Percentiles rank a stretch among this genome's conserved stretches.
Evolutionary conservation across 2,113 vertebrate genomes (phyloP).

Genomic region (Egretta garzetta): DNA sequence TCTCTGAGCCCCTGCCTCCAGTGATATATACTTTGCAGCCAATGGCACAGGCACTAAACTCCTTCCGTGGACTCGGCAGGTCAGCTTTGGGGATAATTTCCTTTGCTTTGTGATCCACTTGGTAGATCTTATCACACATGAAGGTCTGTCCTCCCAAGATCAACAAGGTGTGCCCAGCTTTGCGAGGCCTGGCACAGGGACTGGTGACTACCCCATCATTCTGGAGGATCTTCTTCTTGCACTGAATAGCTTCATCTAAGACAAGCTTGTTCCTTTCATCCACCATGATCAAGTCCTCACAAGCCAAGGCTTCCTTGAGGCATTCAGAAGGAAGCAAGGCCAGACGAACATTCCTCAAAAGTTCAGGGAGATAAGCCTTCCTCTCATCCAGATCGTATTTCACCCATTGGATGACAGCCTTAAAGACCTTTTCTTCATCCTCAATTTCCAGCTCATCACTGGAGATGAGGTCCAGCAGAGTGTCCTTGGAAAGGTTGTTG

Average conservation of each 20-base stretch:
- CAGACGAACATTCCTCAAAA: slow-evolving; percentile 86
- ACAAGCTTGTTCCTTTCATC: slow-evolving; percentile 86
- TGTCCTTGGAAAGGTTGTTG: slow-evolving; percentile 88
- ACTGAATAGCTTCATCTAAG: slow-evolving; percentile 88
- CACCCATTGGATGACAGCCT: slow-evolving; percentile 90
- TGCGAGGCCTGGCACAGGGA: slow-evolving; percentile 89
- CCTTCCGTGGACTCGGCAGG: slow-evolving; percentile 92
- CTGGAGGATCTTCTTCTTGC: slow-evolving; percentile 90
- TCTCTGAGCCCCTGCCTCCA: slow-evolving; percentile 91
- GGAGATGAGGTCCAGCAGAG: slow-evolving; percentile 87
- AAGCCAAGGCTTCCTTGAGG: slow-evolving; percentile 86
- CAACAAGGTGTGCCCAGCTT: slow-evolving; percentile 91
- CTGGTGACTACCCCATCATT: slow-evolving; percentile 90
- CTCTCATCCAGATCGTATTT: slow-evolving; percentile 81
- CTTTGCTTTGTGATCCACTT: slow-evolving; percentile 93
- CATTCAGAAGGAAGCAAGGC: slow-evolving; percentile 89
- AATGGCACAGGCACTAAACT: slow-evolving; percentile 94
- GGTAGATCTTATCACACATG: slow-evolving; percentile 97
- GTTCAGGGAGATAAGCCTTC: slow-evolving; percentile 83
- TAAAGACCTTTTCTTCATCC: slow-evolving; percentile 90
- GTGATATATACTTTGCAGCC: slow-evolving; percentile 95
- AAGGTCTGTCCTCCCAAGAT: slow-evolving; percentile 95
- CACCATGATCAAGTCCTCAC: slow-evolving; percentile 85
- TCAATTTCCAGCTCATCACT: slow-evolving; percentile 94
- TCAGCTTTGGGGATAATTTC: slow-evolving; percentile 95